phyloP scores from a whole-genome alignment of 2,113 vertebrate species.

The Paedocypris sp. region DNA sequence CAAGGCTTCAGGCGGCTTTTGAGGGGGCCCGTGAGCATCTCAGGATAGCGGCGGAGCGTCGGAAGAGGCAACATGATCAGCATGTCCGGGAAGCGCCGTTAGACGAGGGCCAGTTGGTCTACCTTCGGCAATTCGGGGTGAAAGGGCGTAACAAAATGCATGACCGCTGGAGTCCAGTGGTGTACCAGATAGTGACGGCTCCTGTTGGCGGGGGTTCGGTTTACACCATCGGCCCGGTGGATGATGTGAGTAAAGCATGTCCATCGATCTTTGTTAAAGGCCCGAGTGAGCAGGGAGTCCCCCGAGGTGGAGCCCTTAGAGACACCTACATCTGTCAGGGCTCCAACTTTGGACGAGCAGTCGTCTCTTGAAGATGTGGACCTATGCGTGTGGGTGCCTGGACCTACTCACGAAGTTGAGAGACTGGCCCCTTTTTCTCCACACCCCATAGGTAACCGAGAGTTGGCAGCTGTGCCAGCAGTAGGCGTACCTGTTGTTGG shows the following conservation, averaged over 20 bases:
- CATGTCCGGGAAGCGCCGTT: not conserved
- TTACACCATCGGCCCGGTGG: not conserved
- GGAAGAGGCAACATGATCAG: not conserved
- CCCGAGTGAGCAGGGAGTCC: not conserved
- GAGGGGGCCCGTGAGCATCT: not conserved
- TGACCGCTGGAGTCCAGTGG: slow-evolving; percentile 6
- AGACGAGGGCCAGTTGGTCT: slow-evolving; percentile 8
- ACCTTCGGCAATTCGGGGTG: not conserved
- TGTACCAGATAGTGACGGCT: not conserved
- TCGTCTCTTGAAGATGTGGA: too few relatives aligned
- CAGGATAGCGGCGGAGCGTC: not conserved
- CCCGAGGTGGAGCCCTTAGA: too few relatives aligned
- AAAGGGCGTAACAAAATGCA: slow-evolving; percentile 9
- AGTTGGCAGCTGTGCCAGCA: too few relatives aligned
- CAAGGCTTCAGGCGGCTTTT: not conserved
- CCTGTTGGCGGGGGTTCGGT: not conserved
- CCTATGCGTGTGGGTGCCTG: too few relatives aligned
- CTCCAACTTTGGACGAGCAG: too few relatives aligned
- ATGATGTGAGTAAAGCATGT: not conserved
- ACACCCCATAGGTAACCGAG: too few relatives aligned
- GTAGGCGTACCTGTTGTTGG: too few relatives aligned
- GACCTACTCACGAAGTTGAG: too few relatives aligned
- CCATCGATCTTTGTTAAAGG: not conserved
- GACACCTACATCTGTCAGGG: too few relatives aligned
- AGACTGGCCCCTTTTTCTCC: too few relatives aligned